phyloP scores from a whole-genome alignment of 2,888 invertebrate species.

The Meiosimyza platycephala region DNA sequence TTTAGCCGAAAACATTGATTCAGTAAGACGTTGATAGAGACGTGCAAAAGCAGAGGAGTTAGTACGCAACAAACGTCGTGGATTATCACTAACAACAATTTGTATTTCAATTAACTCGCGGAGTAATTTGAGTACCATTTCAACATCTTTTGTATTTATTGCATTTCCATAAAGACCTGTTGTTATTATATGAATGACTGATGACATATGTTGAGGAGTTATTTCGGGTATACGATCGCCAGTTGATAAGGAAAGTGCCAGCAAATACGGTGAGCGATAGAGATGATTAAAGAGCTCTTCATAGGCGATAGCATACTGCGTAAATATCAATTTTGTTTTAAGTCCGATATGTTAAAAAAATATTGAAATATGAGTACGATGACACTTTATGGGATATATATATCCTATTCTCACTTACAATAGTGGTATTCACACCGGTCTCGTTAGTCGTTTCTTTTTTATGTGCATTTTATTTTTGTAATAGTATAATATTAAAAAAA shows the following conservation, averaged over 20 bases:
- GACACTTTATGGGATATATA: too few species aligned
- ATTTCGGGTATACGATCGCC: conserved; percentile 72
- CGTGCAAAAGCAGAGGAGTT: conserved; percentile 89
- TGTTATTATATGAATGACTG: conserved; percentile 66
- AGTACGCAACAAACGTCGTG: conserved; percentile 80
- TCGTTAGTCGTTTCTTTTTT: too few species aligned
- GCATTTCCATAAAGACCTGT: conserved; percentile 80
- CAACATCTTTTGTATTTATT: conserved; percentile 80
- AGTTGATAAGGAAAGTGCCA: conserved; percentile 77
- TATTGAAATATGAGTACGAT: too few species aligned
- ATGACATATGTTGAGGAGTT: conserved; percentile 60
- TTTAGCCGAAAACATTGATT: conserved; percentile 89
- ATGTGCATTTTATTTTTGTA: too few species aligned
- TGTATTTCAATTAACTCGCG: conserved; percentile 79
- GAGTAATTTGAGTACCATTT: conserved; percentile 73
- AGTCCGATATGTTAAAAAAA: too few species aligned
- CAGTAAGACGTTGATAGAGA: conserved; percentile 88
- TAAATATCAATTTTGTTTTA: conserved; percentile 3
- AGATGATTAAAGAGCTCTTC: conserved; percentile 78
- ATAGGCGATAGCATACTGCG: conserved; percentile 72
- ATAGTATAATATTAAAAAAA: too few species aligned
- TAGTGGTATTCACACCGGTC: too few species aligned
- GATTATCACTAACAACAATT: conserved; percentile 77
- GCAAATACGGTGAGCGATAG: conserved; percentile 76
- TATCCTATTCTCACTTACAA: not conserved